A percentile compares a stretch with the other conserved stretches of the same genome.
These are phyloP conservation scores for Montipora cactus DNA, from an alignment of 64 coral and sea anemone species.

Conservation along the genomic window DNA sequence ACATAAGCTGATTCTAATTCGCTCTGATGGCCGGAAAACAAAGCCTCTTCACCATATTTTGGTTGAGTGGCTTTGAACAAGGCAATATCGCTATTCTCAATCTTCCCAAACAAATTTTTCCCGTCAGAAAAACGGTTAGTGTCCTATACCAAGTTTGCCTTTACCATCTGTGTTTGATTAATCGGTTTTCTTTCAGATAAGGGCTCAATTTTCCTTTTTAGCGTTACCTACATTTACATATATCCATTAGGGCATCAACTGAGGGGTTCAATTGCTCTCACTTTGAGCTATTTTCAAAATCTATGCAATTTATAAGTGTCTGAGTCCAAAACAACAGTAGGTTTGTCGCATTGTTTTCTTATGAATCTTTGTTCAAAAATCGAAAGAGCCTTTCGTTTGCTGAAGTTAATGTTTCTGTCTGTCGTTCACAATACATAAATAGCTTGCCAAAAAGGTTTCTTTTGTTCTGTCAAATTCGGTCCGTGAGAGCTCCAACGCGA, in stretches of 20 bases:
- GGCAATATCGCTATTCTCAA: neutral
- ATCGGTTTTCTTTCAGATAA: slow-evolving; percentile 45
- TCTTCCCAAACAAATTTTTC: neutral
- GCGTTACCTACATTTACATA: slow-evolving; percentile 66
- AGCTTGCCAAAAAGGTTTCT: slow-evolving; percentile 25
- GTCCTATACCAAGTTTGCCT: neutral
- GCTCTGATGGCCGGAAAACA: slow-evolving; percentile 59
- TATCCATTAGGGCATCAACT: slow-evolving; percentile 48
- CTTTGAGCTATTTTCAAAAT: neutral
- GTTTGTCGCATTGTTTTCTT: neutral
- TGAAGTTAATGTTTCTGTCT: neutral
- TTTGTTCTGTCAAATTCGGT: slow-evolving; percentile 33
- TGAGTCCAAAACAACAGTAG: neutral
- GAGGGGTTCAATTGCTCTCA: slow-evolving; percentile 8
- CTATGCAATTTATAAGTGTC: slow-evolving; percentile 1
- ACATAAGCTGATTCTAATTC: slow-evolving; percentile 91
- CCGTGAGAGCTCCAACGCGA: slow-evolving; percentile 21
- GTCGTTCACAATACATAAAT: neutral
- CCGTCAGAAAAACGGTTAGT: neutral
- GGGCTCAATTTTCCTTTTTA: slow-evolving; percentile 72
- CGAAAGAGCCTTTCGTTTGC: slow-evolving; percentile 10
- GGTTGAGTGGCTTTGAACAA: neutral
- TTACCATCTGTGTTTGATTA: slow-evolving; percentile 64
- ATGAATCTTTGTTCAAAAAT: neutral
- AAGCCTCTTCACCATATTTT: neutral